phyloP scores from a whole-genome alignment of 2,888 invertebrate genomes.

The Tachina lurida region DNA sequence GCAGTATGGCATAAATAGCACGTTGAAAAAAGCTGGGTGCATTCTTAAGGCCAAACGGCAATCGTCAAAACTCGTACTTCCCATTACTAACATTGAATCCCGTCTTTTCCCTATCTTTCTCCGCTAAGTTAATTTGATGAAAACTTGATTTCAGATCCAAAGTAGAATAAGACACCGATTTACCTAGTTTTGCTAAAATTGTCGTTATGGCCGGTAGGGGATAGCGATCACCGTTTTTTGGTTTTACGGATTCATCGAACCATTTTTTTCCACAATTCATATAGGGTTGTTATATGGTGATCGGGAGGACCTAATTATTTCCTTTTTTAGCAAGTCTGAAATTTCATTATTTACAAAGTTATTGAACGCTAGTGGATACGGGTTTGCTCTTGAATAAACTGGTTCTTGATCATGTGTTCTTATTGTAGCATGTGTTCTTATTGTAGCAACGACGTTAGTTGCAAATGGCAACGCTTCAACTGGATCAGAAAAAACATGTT shows the following conservation, averaged over 20 bases:
- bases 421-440: too few relatives aligned
- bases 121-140: slow-evolving; percentile 45
- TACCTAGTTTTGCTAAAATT: slow-evolving; percentile 44
- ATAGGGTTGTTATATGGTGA: slow-evolving; percentile 55
- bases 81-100: slow-evolving; percentile 74
- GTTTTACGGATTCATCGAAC: slow-evolving; percentile 37
- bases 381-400: slow-evolving; percentile 41
- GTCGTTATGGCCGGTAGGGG: slow-evolving; percentile 24
- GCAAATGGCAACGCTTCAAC: slow-evolving; percentile 70
- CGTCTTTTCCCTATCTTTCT: slow-evolving; percentile 51
- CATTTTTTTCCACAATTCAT: slow-evolving; percentile 50
- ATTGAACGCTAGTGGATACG: slow-evolving; percentile 27
- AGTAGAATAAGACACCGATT: slow-evolving; percentile 35
- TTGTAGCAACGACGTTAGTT: slow-evolving; percentile 28
- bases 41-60: background rate
- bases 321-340: slow-evolving; percentile 23
- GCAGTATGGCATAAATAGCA: slow-evolving; percentile 51
- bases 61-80: slow-evolving; percentile 77
- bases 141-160: slow-evolving; percentile 48
- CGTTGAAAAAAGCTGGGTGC: background rate
- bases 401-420: slow-evolving; percentile 55
- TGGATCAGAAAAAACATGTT: slow-evolving; percentile 1
- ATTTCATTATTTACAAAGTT: slow-evolving; percentile 39
- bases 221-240: slow-evolving; percentile 44
- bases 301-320: slow-evolving; percentile 45